phyloP scores from a whole-genome alignment of 1,140 invertebrate genomes.

The Caenorhabditis inopinata region DNA sequence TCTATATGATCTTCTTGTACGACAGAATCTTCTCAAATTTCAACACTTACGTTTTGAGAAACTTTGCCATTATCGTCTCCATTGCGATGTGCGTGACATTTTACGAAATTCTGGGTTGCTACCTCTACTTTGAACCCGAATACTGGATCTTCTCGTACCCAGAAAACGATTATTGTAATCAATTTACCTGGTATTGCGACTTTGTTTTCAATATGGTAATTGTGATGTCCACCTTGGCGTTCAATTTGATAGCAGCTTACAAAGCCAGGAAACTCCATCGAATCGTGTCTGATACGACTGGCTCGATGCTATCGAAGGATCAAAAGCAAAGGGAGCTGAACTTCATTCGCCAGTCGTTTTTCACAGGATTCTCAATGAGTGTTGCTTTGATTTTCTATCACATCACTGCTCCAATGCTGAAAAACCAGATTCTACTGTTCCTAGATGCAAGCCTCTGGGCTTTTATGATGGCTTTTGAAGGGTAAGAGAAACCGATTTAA shows the following conservation, averaged over 20 bases:
- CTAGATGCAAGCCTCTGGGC: constrained; percentile 11
- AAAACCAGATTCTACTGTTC: background rate
- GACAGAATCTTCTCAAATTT: background rate
- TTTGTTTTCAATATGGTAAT: background rate
- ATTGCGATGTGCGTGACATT: background rate
- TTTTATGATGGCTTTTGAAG: constrained; percentile 15
- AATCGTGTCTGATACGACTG: background rate
- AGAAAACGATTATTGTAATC: background rate
- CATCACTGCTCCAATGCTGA: background rate
- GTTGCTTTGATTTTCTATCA: background rate
- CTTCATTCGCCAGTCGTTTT: constrained; percentile 6
- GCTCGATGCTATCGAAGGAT: background rate
- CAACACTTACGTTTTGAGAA: background rate
- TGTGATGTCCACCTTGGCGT: background rate
- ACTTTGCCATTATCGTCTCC: background rate
- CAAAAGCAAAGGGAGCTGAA: background rate
- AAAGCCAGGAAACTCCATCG: constrained; percentile 5
- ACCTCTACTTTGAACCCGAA: background rate
- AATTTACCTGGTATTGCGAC: background rate
- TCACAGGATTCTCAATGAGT: constrained; percentile 3
- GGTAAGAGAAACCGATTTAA: too few relatives aligned
- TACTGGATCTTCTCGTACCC: background rate
- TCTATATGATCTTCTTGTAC: background rate
- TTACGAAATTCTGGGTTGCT: background rate
- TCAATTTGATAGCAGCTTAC: background rate